Percentiles rank a stretch among this genome's conserved stretches.
phyloP scores from a whole-genome alignment of 2,888 invertebrate species.

The Amphipoea oculea region DNA sequence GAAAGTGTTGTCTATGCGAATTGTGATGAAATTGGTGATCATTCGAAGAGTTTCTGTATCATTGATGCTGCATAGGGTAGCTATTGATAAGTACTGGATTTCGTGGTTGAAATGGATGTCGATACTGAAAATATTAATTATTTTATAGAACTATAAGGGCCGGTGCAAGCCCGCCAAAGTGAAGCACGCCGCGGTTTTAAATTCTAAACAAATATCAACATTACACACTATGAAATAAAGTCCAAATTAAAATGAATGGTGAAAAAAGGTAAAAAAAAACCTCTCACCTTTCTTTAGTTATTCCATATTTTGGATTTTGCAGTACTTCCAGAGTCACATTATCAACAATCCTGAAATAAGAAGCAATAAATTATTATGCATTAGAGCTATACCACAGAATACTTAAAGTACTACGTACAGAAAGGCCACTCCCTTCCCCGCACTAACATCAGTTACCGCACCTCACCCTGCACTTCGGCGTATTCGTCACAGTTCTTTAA shows the following conservation, averaged over 20 bases:
- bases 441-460: too few species aligned
- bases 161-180: neutral
- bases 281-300: constrained; percentile 68
- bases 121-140: constrained; percentile 72
- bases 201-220: neutral
- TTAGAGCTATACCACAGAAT: neutral
- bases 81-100: constrained; percentile 77
- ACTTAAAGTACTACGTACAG: too few species aligned
- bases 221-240: neutral
- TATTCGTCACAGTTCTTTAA: too few species aligned
- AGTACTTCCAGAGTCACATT: constrained; percentile 77
- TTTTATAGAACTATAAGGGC: neutral
- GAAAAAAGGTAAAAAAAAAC: neutral
- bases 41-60: constrained; percentile 71
- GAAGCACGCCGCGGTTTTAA: neutral
- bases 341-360: constrained; percentile 81
- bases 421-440: too few species aligned
- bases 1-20: constrained; percentile 78
- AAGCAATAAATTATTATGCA: neutral
- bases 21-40: constrained; percentile 75
- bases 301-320: constrained; percentile 70
- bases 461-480: too few species aligned
- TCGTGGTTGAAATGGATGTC: constrained; percentile 78
- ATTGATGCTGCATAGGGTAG: constrained; percentile 74
- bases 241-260: neutral